Conservation (phyloP, 2,797 vertebrate species). For the Peromyscus eremicus region DNA sequence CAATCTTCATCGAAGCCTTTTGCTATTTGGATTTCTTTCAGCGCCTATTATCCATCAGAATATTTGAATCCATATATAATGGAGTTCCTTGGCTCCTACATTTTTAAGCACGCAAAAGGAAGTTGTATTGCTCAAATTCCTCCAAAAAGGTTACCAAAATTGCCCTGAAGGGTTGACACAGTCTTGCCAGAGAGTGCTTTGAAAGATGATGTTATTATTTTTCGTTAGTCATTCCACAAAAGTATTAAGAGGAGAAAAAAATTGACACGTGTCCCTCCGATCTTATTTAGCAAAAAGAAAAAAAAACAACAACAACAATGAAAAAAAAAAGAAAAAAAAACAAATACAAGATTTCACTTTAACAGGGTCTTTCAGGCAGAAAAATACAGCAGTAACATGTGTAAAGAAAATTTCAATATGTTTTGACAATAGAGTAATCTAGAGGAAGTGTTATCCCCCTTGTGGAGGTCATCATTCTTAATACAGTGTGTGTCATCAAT, state of each 20-base stretch:
- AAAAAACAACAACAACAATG: neutral
- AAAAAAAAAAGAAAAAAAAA: neutral
- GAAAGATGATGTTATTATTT: conserved; percentile 85
- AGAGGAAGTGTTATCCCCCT: conserved; percentile 95
- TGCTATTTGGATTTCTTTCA: conserved; percentile 79
- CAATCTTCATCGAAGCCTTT: conserved; percentile 64
- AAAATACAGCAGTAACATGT: conserved; percentile 93
- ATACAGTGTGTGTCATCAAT: conserved; percentile 99
- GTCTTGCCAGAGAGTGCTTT: conserved; percentile 78
- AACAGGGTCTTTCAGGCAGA: conserved; percentile 91
- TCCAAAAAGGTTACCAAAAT: conserved; percentile 82
- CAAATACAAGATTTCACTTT: conserved; percentile 88
- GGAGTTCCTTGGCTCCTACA: conserved; percentile 72
- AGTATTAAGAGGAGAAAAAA: conserved; percentile 80
- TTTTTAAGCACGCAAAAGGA: conserved; percentile 71
- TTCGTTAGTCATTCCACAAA: conserved; percentile 84
- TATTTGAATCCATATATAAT: conserved; percentile 78
- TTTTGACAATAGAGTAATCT: conserved; percentile 99
- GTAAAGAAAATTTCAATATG: conserved; percentile 95
- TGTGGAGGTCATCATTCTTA: conserved; percentile 99
- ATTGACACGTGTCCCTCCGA: conserved; percentile 86
- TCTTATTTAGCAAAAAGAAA: conserved; percentile 87
- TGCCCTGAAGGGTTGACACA: conserved; percentile 83
- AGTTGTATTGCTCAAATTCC: conserved; percentile 75
- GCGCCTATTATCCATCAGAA: conserved; percentile 76